Conservation (phyloP, 2,113 vertebrate species). For the Chloroceryle aenea region DNA sequence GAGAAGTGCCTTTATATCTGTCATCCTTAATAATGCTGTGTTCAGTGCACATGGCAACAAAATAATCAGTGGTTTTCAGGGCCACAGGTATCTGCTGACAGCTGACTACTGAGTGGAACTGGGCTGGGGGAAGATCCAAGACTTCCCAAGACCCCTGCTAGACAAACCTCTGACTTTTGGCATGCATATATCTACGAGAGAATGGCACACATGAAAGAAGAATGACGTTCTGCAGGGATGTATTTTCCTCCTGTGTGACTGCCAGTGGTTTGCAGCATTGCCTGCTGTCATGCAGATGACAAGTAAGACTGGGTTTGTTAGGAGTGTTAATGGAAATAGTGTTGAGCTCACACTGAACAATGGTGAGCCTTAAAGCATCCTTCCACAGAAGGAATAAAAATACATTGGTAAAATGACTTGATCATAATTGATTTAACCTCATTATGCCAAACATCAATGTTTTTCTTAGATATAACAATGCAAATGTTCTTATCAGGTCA, state of each 20-base stretch:
- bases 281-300: neutral
- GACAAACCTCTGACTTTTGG: neutral
- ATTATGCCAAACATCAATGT: neutral
- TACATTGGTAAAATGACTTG: neutral
- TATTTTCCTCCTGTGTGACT: neutral
- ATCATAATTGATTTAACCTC: neutral
- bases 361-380: neutral
- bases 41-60: neutral
- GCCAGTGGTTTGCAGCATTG: neutral
- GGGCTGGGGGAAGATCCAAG: neutral
- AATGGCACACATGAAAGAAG: neutral
- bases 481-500: neutral
- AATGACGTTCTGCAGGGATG: neutral
- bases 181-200: neutral
- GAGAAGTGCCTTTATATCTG: neutral
- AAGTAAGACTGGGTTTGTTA: neutral
- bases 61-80: neutral
- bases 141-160: neutral
- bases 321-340: neutral
- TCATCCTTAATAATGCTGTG: neutral
- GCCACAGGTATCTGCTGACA: neutral
- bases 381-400: neutral
- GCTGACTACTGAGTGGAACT: neutral
- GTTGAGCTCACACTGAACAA: neutral
- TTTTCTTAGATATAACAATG: neutral